Evolutionary conservation across 2,113 vertebrate genomes (phyloP), one percentile per base, ranked within the genome.

Genomic region (Calcarius ornatus): DNA sequence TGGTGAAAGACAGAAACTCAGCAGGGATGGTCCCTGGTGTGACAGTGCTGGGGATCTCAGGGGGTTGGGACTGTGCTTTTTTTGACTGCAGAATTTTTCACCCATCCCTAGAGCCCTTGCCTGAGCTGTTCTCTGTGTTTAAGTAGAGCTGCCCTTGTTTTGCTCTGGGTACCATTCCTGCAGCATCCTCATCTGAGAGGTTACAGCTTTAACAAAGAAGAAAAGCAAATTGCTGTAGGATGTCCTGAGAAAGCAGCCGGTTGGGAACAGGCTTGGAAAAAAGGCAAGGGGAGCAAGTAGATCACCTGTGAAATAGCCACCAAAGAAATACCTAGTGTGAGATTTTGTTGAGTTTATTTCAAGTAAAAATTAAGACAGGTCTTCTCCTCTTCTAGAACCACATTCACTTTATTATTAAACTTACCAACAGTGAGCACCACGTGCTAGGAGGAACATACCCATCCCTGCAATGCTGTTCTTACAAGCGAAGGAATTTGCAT

Each of bases 401-500:
- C 12, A 21, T 91, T 96, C 69, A 30, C 76, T 56, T 86, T 65
- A 10, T 77, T 85, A 80, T 79, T 86, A 86, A 84, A 47, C 59
- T 65, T 81, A 83, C 21, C 77, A 86, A n/a, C 25, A 21, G 86
- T 2, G 22, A 96, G 40, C 38, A 18, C 69, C 30, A n/a, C 19
- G 15, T 90, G 57, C 94, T 81, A 75, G 61, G 86, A 91, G 87
- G 85, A 92, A 42, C 51, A 45, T 88, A 70, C 88, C 85, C 92
- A 5, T 61, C 82, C 50, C 86, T 25, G 48, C 57, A 81, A 60
- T 56, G 72, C 94, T 84, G 8, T 60, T 90, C 89, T 95, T 81
- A 77, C 75, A 89, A 96, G 85, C 89, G 92, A 93, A 78, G 85
- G 85, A 91, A 92, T 92, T 96, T 96, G 43, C 78, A 68, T 84